Conservation (phyloP, 64 coral and sea anemone species). For the Acropora tenuis region DNA sequence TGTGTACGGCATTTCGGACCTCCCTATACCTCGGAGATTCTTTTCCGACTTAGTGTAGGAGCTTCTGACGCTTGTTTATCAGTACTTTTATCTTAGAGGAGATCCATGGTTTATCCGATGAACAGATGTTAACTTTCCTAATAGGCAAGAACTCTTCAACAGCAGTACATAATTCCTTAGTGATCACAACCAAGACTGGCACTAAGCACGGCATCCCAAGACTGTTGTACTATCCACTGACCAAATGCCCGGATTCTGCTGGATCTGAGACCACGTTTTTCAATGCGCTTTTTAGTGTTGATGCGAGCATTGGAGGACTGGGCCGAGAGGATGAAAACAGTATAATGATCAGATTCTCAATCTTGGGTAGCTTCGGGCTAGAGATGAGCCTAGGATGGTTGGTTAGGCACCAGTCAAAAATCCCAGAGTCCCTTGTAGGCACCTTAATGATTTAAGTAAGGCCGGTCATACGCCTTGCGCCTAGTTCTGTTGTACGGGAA, state of each 20-base stretch:
- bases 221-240: neutral
- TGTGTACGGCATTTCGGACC: no score
- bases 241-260: neutral
- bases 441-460: conserved; percentile 35
- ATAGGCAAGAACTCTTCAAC: no score
- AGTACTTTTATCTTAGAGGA: no score
- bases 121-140: no score
- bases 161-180: no score
- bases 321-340: conserved; percentile 15
- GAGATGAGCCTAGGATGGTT: conserved; percentile 22
- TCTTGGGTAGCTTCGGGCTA: conserved; percentile 25
- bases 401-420: conserved; percentile 48
- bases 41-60: no score
- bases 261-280: neutral
- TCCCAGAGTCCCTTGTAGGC: conserved; percentile 43
- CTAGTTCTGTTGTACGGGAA: neutral
- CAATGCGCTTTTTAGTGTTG: neutral
- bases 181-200: neutral
- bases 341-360: conserved; percentile 37
- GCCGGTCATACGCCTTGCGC: neutral
- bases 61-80: no score
- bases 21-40: no score
- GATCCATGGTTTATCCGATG: no score
- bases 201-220: neutral
- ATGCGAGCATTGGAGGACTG: neutral